Percentiles rank a stretch among this genome's conserved stretches.
Conservation (phyloP, 1,140 invertebrate species). For the Luehdorfia chinensis region DNA sequence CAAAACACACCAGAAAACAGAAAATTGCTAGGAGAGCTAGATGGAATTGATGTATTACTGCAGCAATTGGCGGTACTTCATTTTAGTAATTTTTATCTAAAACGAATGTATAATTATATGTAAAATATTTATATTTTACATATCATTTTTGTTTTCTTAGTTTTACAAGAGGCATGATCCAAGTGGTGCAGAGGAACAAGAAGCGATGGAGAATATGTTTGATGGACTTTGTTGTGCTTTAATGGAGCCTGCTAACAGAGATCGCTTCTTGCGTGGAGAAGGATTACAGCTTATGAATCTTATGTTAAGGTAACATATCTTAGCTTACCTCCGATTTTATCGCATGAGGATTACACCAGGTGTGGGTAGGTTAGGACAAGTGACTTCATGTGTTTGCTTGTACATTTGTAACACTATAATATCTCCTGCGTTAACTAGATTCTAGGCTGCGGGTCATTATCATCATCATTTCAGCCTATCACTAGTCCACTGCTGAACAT, state of each 20-base stretch:
- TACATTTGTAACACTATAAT: no score
- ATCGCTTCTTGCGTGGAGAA: slow-evolving; percentile 95
- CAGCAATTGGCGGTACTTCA: slow-evolving; percentile 97
- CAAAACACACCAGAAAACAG: slow-evolving; percentile 93
- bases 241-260: slow-evolving; percentile 91
- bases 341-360: no score
- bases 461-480: no score
- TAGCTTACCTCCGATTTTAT: no score
- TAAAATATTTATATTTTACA: no score
- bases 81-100: slow-evolving; percentile 47
- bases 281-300: slow-evolving; percentile 97
- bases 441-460: no score
- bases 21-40: slow-evolving; percentile 90
- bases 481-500: no score
- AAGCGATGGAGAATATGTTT: slow-evolving; percentile 99
- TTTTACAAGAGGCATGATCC: slow-evolving; percentile 98
- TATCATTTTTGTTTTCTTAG: slow-evolving; percentile 75
- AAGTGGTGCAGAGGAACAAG: slow-evolving; percentile 92
- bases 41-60: slow-evolving; percentile 97
- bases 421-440: no score
- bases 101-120: background rate
- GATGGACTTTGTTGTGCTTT: slow-evolving; percentile 96
- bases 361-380: no score
- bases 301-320: slow-evolving; percentile 95
- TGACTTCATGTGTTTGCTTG: no score